Conservation (phyloP, 2,888 invertebrate species). For the Fragum sueziense region DNA sequence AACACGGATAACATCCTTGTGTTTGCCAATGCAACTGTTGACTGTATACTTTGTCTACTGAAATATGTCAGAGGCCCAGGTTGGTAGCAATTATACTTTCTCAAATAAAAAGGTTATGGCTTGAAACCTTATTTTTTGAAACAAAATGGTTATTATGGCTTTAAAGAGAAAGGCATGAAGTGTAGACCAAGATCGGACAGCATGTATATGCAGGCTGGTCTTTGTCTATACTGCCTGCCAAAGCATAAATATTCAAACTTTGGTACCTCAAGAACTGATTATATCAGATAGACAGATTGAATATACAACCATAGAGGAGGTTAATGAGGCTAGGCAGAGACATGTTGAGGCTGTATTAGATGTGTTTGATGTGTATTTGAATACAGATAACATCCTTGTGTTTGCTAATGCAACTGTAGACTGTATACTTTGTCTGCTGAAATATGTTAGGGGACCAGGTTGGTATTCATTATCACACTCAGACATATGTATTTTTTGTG, state of each 20-base stretch:
- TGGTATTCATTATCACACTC: constrained; percentile 89
- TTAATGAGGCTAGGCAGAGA: constrained; percentile 80
- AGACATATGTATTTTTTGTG: no score
- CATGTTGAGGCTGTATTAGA: constrained; percentile 85
- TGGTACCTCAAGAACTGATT: no score
- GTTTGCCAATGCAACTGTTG: constrained; percentile 96
- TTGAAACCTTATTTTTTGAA: no score
- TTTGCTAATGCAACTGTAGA: constrained; percentile 97
- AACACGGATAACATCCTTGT: constrained; percentile 96
- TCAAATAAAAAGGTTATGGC: no score
- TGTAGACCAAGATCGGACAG: no score
- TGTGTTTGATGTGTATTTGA: constrained; percentile 94
- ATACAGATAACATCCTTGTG: constrained; percentile 95
- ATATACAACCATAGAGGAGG: constrained; percentile 79
- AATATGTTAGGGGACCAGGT: constrained; percentile 88
- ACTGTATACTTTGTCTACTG: constrained; percentile 94
- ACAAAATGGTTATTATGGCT: no score
- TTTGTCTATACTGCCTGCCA: no score
- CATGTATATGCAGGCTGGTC: no score
- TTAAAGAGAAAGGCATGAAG: no score
- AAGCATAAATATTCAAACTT: no score
- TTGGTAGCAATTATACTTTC: no score
- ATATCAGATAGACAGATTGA: constrained; percentile 88
- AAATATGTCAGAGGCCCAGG: constrained; percentile 89
- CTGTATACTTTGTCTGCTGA: constrained; percentile 94